Evolutionary conservation across 2,797 vertebrate species (phyloP).

Genomic region (Mormyrus hasselquistii): DNA sequence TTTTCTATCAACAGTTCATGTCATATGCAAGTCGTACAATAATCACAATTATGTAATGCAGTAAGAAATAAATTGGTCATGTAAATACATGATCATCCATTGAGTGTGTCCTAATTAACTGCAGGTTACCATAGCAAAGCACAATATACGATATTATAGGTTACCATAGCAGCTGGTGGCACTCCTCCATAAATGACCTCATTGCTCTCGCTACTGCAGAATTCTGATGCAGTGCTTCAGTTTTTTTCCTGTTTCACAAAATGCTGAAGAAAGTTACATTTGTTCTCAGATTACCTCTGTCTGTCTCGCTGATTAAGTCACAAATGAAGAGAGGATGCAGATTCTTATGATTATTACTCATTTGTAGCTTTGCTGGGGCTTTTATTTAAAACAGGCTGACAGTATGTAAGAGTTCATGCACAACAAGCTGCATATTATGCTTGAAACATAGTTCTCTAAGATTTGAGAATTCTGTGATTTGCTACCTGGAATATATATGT

Average conservation of each 20-base stretch:
- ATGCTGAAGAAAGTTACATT: neutral
- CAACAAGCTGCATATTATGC: neutral
- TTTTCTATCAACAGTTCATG: neutral
- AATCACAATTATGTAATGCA: neutral
- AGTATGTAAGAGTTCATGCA: neutral
- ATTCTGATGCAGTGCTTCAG: neutral
- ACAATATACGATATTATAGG: neutral
- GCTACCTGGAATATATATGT: neutral
- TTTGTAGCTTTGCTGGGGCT: neutral
- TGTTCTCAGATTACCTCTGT: neutral
- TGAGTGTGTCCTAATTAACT: neutral
- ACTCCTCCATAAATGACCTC: neutral
- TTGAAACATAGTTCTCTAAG: neutral
- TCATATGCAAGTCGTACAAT: neutral
- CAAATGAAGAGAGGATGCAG: neutral
- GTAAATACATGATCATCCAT: neutral
- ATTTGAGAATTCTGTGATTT: neutral
- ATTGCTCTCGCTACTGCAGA: neutral
- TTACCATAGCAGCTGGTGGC: neutral
- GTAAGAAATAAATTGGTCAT: neutral
- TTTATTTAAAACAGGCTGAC: neutral
- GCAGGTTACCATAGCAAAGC: neutral
- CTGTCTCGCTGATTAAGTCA: neutral
- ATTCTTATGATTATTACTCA: neutral
- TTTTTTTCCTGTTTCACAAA: neutral